A percentile compares a stretch with the other conserved stretches of the same genome.
These are phyloP conservation scores for Anolis apletophallus DNA, from an alignment of 2,797 vertebrate species.

Conservation along the genomic window DNA sequence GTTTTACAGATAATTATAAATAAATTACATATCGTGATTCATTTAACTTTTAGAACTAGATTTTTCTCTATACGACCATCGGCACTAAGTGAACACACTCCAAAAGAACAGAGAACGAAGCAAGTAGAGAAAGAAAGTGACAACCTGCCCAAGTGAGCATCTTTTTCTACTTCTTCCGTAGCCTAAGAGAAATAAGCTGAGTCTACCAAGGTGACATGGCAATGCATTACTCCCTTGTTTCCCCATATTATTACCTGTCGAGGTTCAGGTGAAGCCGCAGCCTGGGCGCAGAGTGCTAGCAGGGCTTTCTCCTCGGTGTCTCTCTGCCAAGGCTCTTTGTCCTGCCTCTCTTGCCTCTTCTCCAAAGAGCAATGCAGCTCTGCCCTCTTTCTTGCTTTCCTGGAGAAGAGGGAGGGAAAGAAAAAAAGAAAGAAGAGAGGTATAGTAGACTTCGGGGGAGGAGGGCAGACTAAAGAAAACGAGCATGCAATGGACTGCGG, in stretches of 20 bases:
- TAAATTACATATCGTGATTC: no score
- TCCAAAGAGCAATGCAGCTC: background rate
- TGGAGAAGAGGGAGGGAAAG: background rate
- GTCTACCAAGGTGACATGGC: background rate
- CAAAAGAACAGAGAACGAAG: no score
- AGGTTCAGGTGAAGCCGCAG: background rate
- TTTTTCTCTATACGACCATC: background rate
- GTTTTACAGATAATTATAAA: no score
- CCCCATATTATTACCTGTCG: background rate
- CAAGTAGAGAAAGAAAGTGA: no score
- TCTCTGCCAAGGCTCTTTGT: background rate
- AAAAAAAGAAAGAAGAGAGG: background rate
- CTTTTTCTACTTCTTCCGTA: no score
- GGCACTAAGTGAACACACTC: background rate
- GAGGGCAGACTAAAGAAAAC: background rate
- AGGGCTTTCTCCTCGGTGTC: background rate
- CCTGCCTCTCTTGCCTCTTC: background rate
- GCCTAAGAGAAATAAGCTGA: no score
- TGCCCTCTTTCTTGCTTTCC: conserved; percentile 4
- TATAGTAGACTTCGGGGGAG: conserved; percentile 3
- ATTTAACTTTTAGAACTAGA: background rate
- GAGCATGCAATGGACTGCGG: no score
- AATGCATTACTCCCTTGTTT: no score
- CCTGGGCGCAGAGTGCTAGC: background rate
- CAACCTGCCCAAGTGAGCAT: no score